Conservation (phyloP, 2,113 vertebrate species). For the Tricholaema leucomelas region DNA sequence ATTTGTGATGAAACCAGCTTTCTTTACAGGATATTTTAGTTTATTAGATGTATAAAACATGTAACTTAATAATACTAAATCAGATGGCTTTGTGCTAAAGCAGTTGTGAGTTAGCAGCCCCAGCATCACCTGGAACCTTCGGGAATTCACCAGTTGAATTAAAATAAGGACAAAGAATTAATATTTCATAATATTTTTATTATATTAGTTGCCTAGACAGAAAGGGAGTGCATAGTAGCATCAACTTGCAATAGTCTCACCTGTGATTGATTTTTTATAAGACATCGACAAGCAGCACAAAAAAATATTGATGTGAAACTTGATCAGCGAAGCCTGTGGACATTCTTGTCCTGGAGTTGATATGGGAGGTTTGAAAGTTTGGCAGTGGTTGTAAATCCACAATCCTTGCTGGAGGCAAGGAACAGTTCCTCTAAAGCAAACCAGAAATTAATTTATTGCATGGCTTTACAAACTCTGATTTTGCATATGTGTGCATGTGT, state of each 20-base stretch:
- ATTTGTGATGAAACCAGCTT: not conserved
- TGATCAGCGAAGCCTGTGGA: constrained; percentile 68
- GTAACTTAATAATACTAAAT: not conserved
- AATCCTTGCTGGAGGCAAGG: constrained; percentile 68
- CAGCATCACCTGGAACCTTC: constrained; percentile 23
- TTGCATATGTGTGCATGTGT: too few relatives aligned
- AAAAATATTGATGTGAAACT: constrained; percentile 75
- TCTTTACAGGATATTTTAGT: not conserved
- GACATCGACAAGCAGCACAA: constrained; percentile 69
- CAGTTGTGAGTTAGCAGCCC: constrained; percentile 11
- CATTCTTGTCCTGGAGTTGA: constrained; percentile 65
- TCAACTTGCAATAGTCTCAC: constrained; percentile 65
- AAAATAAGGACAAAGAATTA: constrained; percentile 56
- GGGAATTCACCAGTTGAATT: constrained; percentile 26
- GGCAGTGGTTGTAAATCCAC: constrained; percentile 74
- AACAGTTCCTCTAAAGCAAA: constrained; percentile 62
- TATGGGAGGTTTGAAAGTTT: constrained; percentile 70
- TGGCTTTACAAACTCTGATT: not conserved
- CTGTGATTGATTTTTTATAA: constrained; percentile 78
- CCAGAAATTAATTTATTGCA: constrained; percentile 58
- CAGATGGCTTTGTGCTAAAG: not conserved
- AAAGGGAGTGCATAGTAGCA: constrained; percentile 60
- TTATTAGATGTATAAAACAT: not conserved
- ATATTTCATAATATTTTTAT: constrained; percentile 65
- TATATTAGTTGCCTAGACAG: constrained; percentile 68